Conservation (phyloP, 2,888 invertebrate genomes). For the Ceriagrion tenellum region DNA sequence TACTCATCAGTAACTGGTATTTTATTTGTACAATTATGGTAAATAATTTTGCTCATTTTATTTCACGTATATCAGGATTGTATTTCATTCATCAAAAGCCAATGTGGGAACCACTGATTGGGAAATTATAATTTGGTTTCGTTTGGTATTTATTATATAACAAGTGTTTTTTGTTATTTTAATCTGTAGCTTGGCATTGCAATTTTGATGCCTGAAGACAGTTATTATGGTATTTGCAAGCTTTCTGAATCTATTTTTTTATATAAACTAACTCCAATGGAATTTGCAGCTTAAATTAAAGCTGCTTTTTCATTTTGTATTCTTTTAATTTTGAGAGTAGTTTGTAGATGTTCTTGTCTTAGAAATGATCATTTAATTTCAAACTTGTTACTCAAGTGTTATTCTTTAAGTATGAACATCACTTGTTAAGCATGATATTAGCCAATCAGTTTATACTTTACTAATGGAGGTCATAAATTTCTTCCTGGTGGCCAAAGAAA, state of each 20-base stretch:
- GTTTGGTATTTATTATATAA: not conserved
- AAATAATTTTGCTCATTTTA: not conserved
- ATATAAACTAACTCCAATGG: not conserved
- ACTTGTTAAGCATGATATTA: not conserved
- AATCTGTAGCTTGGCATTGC: not conserved
- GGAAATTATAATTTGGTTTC: not conserved
- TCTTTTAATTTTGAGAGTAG: not conserved
- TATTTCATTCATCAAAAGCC: not conserved
- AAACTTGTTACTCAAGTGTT: not conserved
- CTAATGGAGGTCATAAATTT: not conserved
- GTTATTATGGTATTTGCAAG: not conserved
- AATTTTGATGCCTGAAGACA: not conserved
- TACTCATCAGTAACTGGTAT: not conserved
- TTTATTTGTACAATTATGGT: not conserved
- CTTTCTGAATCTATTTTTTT: not conserved
- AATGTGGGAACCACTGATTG: not conserved
- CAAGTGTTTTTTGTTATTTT: not conserved
- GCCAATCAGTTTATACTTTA: not conserved
- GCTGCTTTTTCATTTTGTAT: not conserved
- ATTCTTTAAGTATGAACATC: not conserved
- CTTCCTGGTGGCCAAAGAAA: not conserved
- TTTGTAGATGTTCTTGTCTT: not conserved
- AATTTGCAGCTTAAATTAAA: not conserved
- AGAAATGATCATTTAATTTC: not conserved
- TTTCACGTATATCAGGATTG: not conserved